Conservation (phyloP, 2,888 invertebrate genomes). For the Synergus japonicus region DNA sequence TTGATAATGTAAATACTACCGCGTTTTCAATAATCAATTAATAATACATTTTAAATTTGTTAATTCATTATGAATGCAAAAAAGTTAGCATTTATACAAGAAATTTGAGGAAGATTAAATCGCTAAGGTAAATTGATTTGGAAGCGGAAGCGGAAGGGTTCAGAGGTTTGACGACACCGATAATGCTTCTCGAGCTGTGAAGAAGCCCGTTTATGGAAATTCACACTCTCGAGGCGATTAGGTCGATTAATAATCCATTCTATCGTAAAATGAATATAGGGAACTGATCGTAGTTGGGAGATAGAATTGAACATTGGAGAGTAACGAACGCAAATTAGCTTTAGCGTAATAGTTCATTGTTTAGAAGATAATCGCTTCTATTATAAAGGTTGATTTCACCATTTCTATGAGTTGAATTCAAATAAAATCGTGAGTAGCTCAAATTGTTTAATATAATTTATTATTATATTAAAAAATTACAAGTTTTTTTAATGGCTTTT, state of each 20-base stretch:
- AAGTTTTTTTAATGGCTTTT: not conserved
- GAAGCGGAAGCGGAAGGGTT: not conserved
- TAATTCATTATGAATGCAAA: not conserved
- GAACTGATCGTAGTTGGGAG: conserved; percentile 7
- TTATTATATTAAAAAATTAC: not conserved
- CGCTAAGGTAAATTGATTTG: not conserved
- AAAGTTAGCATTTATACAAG: not conserved
- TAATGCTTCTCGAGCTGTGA: conserved; percentile 14
- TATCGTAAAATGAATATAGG: conserved; percentile 9
- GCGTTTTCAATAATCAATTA: no score
- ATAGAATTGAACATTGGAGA: not conserved
- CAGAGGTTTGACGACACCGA: conserved; percentile 1
- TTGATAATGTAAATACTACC: no score
- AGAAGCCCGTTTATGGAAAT: conserved; percentile 27
- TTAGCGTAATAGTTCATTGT: not conserved
- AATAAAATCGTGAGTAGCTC: not conserved
- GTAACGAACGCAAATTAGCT: conserved; percentile 18
- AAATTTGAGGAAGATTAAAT: not conserved
- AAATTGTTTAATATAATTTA: not conserved
- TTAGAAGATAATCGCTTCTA: conserved; percentile 4
- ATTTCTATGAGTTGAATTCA: not conserved
- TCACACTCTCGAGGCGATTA: conserved; percentile 18
- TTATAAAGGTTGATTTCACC: not conserved
- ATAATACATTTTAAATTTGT: no score
- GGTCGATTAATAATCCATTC: conserved; percentile 32